A percentile compares a stretch with the other conserved stretches of the same genome.
phyloP scores from a whole-genome alignment of 2,888 invertebrate genomes.

The Augiades crinisus region DNA sequence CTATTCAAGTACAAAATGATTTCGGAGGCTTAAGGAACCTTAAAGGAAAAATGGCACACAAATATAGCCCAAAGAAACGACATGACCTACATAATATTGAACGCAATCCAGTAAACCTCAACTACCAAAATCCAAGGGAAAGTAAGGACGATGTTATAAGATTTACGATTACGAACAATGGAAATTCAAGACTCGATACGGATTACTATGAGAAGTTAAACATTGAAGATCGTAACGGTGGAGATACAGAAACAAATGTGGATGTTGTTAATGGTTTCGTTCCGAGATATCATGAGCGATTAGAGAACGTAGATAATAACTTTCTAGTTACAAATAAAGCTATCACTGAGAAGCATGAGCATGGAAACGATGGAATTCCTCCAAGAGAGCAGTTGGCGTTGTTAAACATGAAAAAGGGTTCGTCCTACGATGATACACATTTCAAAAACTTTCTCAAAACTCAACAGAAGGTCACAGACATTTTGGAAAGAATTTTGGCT shows the following conservation, averaged over 20 bases:
- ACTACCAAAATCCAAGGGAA: slow-evolving; percentile 5
- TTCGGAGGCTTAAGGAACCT: not conserved
- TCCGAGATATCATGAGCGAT: slow-evolving; percentile 56
- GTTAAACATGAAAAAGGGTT: slow-evolving; percentile 39
- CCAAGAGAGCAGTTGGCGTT: slow-evolving; percentile 53
- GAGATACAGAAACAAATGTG: slow-evolving; percentile 22
- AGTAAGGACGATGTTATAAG: slow-evolving; percentile 27
- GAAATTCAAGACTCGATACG: slow-evolving; percentile 24
- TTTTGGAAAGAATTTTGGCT: slow-evolving; percentile 59
- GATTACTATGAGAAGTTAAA: slow-evolving; percentile 30
- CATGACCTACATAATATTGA: not conserved
- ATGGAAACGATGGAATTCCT: slow-evolving; percentile 17
- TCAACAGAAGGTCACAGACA: slow-evolving; percentile 67
- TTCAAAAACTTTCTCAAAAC: slow-evolving; percentile 61
- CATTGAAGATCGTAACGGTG: slow-evolving; percentile 16
- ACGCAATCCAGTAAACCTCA: not conserved
- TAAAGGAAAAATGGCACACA: not conserved
- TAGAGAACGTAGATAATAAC: slow-evolving; percentile 40
- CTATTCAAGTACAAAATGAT: not conserved
- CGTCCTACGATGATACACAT: slow-evolving; percentile 51
- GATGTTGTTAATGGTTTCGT: slow-evolving; percentile 28
- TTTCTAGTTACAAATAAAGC: not conserved
- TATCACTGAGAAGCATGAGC: not conserved
- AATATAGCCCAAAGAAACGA: not conserved
- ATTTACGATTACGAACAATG: slow-evolving; percentile 25